phyloP scores from a whole-genome alignment of 2,888 invertebrate species.

The Caenorhabditis virilis region DNA sequence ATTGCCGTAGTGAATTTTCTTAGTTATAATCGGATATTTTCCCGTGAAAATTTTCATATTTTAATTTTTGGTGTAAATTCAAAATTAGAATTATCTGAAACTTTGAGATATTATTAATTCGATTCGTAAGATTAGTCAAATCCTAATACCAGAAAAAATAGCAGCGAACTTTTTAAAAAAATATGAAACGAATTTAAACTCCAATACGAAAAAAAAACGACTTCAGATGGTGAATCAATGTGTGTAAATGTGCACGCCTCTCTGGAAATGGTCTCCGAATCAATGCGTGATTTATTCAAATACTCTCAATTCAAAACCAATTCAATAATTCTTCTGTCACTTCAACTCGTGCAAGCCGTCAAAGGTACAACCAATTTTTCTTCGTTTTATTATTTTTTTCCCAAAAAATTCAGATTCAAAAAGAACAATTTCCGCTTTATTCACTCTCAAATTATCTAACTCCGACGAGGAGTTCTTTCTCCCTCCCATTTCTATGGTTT shows the following conservation, averaged over 20 bases:
- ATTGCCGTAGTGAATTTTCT: too few species aligned
- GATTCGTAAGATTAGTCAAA: not conserved
- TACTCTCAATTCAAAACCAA: conserved; percentile 55
- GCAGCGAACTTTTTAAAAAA: not conserved
- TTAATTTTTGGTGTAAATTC: not conserved
- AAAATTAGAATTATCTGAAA: not conserved
- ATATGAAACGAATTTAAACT: not conserved
- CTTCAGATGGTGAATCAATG: conserved; percentile 59
- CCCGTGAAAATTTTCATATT: not conserved
- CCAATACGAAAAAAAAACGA: not conserved
- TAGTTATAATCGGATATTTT: too few species aligned
- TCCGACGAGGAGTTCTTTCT: too few species aligned
- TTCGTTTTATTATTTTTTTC: not conserved
- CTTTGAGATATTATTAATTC: not conserved
- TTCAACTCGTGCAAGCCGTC: conserved; percentile 52
- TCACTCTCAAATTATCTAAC: too few species aligned
- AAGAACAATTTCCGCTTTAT: not conserved
- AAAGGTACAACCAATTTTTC: too few species aligned
- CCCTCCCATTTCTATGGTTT: too few species aligned
- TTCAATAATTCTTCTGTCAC: conserved; percentile 42
- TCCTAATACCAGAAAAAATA: not conserved
- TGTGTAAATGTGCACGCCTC: conserved; percentile 65
- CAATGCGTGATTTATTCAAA: conserved; percentile 62
- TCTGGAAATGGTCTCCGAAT: conserved; percentile 63
- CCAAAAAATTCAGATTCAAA: not conserved